Conservation (phyloP, 2,888 invertebrate genomes). For the Agrenia bidenticulata region DNA sequence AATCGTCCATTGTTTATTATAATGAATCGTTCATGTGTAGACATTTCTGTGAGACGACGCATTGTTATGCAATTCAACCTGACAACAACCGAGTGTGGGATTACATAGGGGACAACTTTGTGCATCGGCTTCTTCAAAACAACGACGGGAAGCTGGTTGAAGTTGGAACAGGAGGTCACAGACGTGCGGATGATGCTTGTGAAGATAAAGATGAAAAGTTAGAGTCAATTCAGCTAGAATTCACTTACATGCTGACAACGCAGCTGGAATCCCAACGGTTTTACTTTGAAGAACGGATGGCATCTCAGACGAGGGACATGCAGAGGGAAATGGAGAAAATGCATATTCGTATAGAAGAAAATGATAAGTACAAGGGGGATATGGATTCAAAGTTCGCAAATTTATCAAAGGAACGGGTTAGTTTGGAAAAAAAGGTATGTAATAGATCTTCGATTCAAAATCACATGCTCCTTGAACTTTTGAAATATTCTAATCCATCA, state of each 20-base stretch:
- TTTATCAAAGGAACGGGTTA: conserved; percentile 67
- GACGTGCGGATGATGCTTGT: conserved; percentile 57
- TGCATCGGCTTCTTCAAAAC: conserved; percentile 92
- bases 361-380: conserved; percentile 26
- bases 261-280: conserved; percentile 91
- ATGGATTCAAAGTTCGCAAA: conserved; percentile 56
- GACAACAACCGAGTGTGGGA: conserved; percentile 99
- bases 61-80: conserved; percentile 94
- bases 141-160: conserved; percentile 97
- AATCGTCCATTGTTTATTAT: no score
- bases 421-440: conserved; percentile 68
- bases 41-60: conserved; percentile 92
- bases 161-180: conserved; percentile 50
- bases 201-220: conserved; percentile 71
- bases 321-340: conserved; percentile 47
- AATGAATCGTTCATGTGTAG: no score
- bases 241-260: conserved; percentile 90
- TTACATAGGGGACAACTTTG: conserved; percentile 96
- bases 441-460: no score
- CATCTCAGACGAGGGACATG: conserved; percentile 57
- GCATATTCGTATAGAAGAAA: conserved; percentile 27
- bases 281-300: conserved; percentile 82
- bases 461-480: conserved; percentile 2
- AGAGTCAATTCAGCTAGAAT: conserved; percentile 93
- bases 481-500: not conserved